Base-by-base conservation (phyloP, 1,140 invertebrate species). In the Eumaeus atala region DNA sequence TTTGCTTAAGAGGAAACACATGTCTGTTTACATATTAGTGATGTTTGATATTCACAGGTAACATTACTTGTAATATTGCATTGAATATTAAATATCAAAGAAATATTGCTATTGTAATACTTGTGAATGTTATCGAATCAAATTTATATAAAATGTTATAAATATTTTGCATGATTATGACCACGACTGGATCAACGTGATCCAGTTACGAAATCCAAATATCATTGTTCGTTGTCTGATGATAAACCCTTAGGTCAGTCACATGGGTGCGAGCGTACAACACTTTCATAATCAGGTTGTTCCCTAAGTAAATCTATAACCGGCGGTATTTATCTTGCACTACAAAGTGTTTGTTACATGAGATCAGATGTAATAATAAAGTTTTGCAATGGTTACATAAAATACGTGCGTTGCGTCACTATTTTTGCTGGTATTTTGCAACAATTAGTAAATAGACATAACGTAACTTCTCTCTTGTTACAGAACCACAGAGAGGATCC, bases 401-500 rank as follows among this genome's bases (percentile, higher is more conserved):
- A 77, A 65, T 77, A 78, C 77, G 77, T 74, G 70, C 68, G 64
- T 74, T 72, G 71, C 74, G 70, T 72, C 69, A 69, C 66, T 71
- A 66, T 61, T 84, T 77, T 58, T 70, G 73, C 70, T 74, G 70
- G 49, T 55, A 58, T 73, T 57, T 66, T 67, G 58, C 82, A 71
- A 44, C 8, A 14, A 44, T 44, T 44, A 44, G 17, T 16, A 9
- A 16, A 16, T 16, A 40, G 16, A 40, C 12, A n/a, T 40, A 44
- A 83, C 65, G 68, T 74, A 60, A 69, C 50, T 12, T 79, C 74
- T 77, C 58, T 64, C 63, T 88, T 83, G 79, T 87, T 84, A 59
- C 84, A 88, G 87, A 83, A 74, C 73, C 77, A 84, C 70, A 72
- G 63, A 69, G 72, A 83, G 70, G 74, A 84, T 72, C 70, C 80